Conservation (phyloP, 2,888 invertebrate genomes). For the Zygaena filipendulae region DNA sequence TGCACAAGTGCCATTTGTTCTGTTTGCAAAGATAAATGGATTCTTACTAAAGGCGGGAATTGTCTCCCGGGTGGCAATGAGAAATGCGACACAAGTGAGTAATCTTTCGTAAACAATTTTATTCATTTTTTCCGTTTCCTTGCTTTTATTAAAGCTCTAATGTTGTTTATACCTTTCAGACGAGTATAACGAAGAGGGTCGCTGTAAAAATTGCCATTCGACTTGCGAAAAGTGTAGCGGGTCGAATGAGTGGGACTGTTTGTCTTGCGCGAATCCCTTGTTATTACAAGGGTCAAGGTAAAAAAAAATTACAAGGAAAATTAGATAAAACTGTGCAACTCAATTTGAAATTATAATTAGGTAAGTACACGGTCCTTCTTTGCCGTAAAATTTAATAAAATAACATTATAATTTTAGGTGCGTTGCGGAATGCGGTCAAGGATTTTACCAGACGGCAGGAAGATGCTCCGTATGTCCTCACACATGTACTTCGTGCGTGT, state of each 20-base stretch:
- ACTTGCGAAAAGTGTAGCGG: conserved; percentile 88
- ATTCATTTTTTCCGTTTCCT: conserved; percentile 19
- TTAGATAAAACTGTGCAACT: too few species aligned
- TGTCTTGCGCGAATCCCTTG: conserved; percentile 79
- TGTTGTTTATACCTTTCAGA: conserved; percentile 59
- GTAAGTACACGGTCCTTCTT: too few species aligned
- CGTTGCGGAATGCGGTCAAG: conserved; percentile 81
- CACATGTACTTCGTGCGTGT: conserved; percentile 81
- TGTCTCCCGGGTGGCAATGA: conserved; percentile 80
- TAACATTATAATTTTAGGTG: conserved; percentile 74
- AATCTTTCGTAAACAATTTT: conserved; percentile 23
- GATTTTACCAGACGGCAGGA: conserved; percentile 79
- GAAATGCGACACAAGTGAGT: conserved; percentile 80
- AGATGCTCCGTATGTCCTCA: conserved; percentile 83
- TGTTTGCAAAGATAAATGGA: conserved; percentile 80
- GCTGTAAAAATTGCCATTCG: conserved; percentile 85
- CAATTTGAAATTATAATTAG: too few species aligned
- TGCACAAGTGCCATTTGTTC: conserved; percentile 79
- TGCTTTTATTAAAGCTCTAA: conserved; percentile 19
- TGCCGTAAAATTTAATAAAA: too few species aligned
- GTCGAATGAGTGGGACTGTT: conserved; percentile 79
- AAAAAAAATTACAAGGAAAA: too few species aligned
- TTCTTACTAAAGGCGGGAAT: conserved; percentile 76
- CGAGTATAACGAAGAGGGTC: conserved; percentile 79
- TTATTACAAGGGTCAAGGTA: conserved; percentile 74